Conservation (phyloP, 1,140 invertebrate species). For the Zelostemma sp. region DNA sequence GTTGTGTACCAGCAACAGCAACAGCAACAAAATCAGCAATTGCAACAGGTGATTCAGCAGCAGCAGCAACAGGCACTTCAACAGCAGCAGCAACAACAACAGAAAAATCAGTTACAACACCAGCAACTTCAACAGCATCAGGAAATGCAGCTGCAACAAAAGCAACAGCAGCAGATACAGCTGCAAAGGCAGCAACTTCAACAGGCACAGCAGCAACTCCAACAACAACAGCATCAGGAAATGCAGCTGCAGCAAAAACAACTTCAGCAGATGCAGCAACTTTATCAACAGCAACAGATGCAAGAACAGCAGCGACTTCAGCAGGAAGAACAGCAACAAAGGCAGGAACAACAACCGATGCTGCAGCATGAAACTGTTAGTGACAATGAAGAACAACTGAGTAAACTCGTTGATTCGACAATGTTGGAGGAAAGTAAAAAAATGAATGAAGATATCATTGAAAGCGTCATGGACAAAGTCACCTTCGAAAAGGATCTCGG, state of each 20-base stretch:
- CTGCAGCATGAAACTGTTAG: background rate
- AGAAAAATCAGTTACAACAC: slow-evolving; percentile 8
- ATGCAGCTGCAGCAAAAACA: slow-evolving; percentile 9
- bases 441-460: no score
- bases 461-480: no score
- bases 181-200: background rate
- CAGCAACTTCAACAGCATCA: slow-evolving; percentile 19
- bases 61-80: slow-evolving; percentile 3
- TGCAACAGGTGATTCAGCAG: slow-evolving; percentile 12
- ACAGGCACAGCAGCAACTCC: slow-evolving; percentile 5
- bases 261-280: background rate
- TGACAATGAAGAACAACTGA: no score
- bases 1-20: no score
- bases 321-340: background rate
- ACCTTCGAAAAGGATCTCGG: no score
- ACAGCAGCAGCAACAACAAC: slow-evolving; percentile 16
- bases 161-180: slow-evolving; percentile 7
- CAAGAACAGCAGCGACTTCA: slow-evolving; percentile 5
- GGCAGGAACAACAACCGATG: background rate
- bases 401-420: no score
- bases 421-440: no score
- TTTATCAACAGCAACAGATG: slow-evolving; percentile 2
- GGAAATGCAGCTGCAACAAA: slow-evolving; percentile 7
- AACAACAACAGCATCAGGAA: slow-evolving; percentile 4
- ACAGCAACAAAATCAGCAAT: no score